Evolutionary conservation across 2,888 invertebrate genomes (phyloP), one percentile per base, ranked within the genome.

Genomic region (Lordiphosa andalusiaca): DNA sequence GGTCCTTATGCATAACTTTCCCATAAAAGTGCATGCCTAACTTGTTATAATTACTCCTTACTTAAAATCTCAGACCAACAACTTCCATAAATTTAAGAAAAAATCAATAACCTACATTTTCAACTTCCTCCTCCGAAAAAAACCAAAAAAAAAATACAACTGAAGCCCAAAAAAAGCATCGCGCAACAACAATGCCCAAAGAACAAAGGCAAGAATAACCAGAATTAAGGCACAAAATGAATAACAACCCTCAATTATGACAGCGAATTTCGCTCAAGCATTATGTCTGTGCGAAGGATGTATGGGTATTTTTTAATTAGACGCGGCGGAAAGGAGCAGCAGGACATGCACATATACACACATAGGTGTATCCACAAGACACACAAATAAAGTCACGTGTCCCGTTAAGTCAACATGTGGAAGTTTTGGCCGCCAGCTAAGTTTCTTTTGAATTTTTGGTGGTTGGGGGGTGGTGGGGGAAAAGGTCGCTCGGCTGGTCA

Each of bases 31-130:
- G 6, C 23, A 5, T 23, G 25, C 25, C 6, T 25, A 7, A 25
- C 6, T 25, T 6, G 7, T 25, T 7, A 7, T 25, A 25, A 25
- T 25, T 25, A 30, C 30, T 30, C 9, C 7, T 9, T 9, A 30
- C 9, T 30, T 30, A 30, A 9, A 9, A 9, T 9, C 3, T 30
- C 9, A 25, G 25, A 6, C 6, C 6, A 25, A 30, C 9, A 30
- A 50, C 33, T 35, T 21, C 10, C 48, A 58, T 50, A 59, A 66
- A 68, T 62, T 69, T 58, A 69, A 65, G 10, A 54, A 78, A 83
- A 80, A 80, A 80, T 80, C 80, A 84, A 80, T 80, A 84, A 39
- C 80, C 80, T 72, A 80, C 84, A 77, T 77, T 67, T 67, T 12
- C 55, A 42, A 53, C 54, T 61, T 40, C 35, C 9, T 21, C 41